phyloP scores from a whole-genome alignment of 1,140 invertebrate species.

The Leptinotarsa lineolata region DNA sequence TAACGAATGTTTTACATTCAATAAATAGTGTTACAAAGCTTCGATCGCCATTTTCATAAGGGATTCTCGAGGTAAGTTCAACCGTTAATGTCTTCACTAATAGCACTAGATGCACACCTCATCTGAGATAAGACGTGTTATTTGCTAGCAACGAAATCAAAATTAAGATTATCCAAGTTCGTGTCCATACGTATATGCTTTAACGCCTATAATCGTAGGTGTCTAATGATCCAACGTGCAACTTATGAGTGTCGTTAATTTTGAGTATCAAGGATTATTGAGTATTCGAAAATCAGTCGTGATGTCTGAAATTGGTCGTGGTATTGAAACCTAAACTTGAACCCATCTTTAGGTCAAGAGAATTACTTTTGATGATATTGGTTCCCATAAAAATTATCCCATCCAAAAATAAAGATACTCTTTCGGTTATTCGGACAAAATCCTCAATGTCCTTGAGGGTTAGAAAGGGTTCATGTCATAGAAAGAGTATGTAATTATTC shows the following conservation, averaged over 20 bases:
- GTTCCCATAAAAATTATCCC: no score
- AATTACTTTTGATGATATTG: not conserved
- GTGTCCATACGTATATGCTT: not conserved
- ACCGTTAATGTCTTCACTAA: not conserved
- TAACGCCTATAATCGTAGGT: constrained; percentile 1
- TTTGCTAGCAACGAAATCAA: not conserved
- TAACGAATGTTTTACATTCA: no score
- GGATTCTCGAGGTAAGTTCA: not conserved
- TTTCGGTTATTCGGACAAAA: no score
- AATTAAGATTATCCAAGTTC: not conserved
- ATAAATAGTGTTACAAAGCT: no score
- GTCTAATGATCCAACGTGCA: not conserved
- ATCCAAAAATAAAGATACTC: no score
- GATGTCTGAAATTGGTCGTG: not conserved
- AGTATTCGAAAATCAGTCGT: not conserved
- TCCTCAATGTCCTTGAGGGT: fast-evolving
- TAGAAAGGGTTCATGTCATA: no score
- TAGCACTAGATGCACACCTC: not conserved
- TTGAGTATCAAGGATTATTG: not conserved
- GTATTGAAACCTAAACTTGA: not conserved
- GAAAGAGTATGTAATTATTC: no score
- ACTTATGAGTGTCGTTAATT: not conserved
- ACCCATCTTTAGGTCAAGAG: not conserved
- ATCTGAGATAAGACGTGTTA: not conserved
- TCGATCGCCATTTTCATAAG: not conserved